Conservation (phyloP, 2,797 vertebrate genomes). For the Lagorchestes hirsutus region DNA sequence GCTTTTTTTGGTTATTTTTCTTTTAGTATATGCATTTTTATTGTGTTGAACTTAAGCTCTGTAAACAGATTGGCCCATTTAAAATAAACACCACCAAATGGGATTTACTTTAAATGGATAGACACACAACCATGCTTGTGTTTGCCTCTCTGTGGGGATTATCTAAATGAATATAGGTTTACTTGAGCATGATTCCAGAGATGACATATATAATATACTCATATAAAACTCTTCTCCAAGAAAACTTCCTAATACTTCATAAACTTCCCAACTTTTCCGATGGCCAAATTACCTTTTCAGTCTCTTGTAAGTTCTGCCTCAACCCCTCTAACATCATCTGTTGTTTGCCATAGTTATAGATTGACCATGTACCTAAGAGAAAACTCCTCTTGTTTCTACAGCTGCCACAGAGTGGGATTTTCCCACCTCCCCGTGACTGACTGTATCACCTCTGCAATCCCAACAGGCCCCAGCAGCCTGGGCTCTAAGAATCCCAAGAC, state of each 20-base stretch:
- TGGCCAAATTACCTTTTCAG: not conserved
- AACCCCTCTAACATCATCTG: conserved; percentile 35
- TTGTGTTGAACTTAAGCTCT: not conserved
- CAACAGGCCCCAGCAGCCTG: not conserved
- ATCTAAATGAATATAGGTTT: conserved; percentile 3
- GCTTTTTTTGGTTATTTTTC: not conserved
- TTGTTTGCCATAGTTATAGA: conserved; percentile 61
- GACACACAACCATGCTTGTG: not conserved
- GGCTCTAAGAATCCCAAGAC: conserved; percentile 45
- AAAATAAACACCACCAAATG: conserved; percentile 31
- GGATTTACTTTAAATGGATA: conserved; percentile 30
- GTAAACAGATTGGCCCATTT: conserved; percentile 30
- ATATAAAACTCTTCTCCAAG: conserved; percentile 3
- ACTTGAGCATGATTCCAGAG: not conserved
- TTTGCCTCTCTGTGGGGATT: conserved; percentile 29
- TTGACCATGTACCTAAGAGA: conserved; percentile 52
- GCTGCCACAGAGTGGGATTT: not conserved
- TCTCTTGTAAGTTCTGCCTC: not conserved
- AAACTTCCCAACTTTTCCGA: not conserved
- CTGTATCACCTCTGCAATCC: not conserved
- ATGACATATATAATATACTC: not conserved
- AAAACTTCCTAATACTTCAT: not conserved
- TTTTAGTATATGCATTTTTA: not conserved
- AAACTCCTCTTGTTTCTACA: conserved; percentile 32
- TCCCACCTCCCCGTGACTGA: not conserved